Evolutionary conservation across 30 jellyfish, hydroid and myxozoan species (phyloP).

Genomic region (Cassiopea xamachana): DNA sequence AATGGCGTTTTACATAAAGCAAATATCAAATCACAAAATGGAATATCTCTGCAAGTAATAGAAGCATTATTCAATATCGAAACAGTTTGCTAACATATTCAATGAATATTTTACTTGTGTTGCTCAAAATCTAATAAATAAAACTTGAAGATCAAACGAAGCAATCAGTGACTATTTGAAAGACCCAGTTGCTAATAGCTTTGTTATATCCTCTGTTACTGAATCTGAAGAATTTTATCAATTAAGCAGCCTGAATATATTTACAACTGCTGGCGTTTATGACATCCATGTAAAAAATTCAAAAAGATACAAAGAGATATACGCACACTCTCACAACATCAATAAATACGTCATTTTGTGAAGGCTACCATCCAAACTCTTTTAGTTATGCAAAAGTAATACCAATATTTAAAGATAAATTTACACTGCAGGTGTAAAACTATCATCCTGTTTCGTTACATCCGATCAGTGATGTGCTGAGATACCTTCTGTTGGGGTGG

Average conservation of each 20-base stretch:
- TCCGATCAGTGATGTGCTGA: neutral
- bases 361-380: constrained; percentile 41
- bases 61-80: neutral
- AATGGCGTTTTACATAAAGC: neutral
- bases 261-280: constrained; percentile 29
- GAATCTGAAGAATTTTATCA: constrained; percentile 40
- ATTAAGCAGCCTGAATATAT: constrained; percentile 27
- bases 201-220: constrained; percentile 30
- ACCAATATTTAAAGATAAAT: constrained; percentile 19
- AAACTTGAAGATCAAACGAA: neutral
- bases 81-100: neutral
- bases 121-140: neutral
- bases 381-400: constrained; percentile 44
- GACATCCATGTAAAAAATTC: constrained; percentile 6
- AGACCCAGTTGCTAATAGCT: neutral
- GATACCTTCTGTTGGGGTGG: no score
- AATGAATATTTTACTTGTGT: constrained; percentile 6
- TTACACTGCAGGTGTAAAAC: constrained; percentile 11
- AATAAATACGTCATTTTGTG: constrained; percentile 35
- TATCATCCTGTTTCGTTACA: neutral
- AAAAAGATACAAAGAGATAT: constrained; percentile 19
- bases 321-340: constrained; percentile 18
- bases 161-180: neutral
- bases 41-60: neutral
- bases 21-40: neutral